Conservation (phyloP, 2,797 vertebrate species). For the Iguana delicatissima region DNA sequence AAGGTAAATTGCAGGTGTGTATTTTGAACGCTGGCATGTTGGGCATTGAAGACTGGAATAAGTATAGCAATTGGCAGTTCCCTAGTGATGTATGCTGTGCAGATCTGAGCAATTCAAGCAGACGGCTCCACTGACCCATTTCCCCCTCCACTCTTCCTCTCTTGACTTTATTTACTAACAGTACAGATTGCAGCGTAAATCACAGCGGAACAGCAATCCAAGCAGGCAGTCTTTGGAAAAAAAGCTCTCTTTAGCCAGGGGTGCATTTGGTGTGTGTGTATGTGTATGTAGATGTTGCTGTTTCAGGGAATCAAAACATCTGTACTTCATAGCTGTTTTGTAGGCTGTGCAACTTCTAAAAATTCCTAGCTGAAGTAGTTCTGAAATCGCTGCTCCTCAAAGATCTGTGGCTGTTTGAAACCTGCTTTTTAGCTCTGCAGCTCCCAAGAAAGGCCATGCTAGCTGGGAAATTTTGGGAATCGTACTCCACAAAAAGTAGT, state of each 20-base stretch:
- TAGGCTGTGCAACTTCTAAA: not conserved
- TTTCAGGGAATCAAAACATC: not conserved
- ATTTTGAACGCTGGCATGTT: not conserved
- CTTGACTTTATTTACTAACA: slow-evolving; percentile 52
- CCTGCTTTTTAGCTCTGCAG: too few species aligned
- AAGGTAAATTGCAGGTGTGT: not conserved
- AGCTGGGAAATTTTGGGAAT: too few species aligned
- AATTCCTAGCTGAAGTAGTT: not conserved
- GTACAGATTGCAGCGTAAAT: slow-evolving; percentile 60
- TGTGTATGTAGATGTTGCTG: too few species aligned
- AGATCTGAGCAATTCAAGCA: slow-evolving; percentile 49
- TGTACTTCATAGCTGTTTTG: not conserved
- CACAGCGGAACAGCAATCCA: slow-evolving; percentile 38
- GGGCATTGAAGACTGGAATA: slow-evolving; percentile 18
- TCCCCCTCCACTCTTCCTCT: slow-evolving; percentile 20
- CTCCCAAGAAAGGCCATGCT: too few species aligned
- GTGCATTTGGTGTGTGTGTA: not conserved
- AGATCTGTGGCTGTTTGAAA: too few species aligned
- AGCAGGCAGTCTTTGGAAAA: slow-evolving; percentile 27
- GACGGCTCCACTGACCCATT: slow-evolving; percentile 49
- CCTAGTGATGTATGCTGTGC: slow-evolving; percentile 22
- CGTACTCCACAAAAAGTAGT: too few species aligned
- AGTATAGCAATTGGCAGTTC: slow-evolving; percentile 39
- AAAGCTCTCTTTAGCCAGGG: not conserved
- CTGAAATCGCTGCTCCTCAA: not conserved